Evolutionary conservation across 2,888 invertebrate genomes (phyloP).

Genomic region (Cheilosia urbana): DNA sequence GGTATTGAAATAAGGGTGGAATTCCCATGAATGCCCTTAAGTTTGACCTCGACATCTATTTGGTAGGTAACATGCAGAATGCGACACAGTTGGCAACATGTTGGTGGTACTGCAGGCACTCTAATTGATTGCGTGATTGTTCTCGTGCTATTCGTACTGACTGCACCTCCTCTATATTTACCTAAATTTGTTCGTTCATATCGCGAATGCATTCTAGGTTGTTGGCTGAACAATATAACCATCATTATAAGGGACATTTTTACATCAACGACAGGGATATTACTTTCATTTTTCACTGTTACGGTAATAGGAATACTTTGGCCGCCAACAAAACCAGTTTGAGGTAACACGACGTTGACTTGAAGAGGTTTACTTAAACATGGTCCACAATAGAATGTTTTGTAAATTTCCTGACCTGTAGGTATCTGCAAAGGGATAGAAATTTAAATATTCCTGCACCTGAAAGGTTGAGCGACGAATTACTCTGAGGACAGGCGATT

Average conservation of each 20-base stretch:
- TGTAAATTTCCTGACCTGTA: slow-evolving; percentile 76
- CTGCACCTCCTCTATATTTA: slow-evolving; percentile 77
- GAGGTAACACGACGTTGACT: slow-evolving; percentile 79
- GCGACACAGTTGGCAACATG: slow-evolving; percentile 80
- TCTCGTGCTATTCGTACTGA: slow-evolving; percentile 77
- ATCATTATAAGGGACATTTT: slow-evolving; percentile 79
- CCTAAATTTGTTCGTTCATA: slow-evolving; percentile 78
- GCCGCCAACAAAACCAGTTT: slow-evolving; percentile 81
- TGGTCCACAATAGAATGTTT: slow-evolving; percentile 80
- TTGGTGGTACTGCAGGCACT: slow-evolving; percentile 81
- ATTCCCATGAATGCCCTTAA: slow-evolving; percentile 79
- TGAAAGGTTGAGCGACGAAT: slow-evolving; percentile 65
- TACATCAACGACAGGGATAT: slow-evolving; percentile 83
- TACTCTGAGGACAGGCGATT: slow-evolving; percentile 74
- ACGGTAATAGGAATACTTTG: slow-evolving; percentile 80
- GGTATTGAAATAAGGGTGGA: slow-evolving; percentile 78
- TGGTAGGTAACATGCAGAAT: slow-evolving; percentile 81
- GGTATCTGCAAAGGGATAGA: slow-evolving; percentile 77
- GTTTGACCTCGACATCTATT: slow-evolving; percentile 79
- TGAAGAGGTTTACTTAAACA: slow-evolving; percentile 79
- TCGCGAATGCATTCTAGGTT: slow-evolving; percentile 73
- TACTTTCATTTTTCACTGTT: slow-evolving; percentile 86
- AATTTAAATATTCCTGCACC: neutral
- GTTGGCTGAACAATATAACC: slow-evolving; percentile 78
- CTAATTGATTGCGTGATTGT: slow-evolving; percentile 78